Percentiles rank a stretch among this genome's conserved stretches.
Conservation (phyloP, 1,140 invertebrate species). For the Diuraphis noxia region DNA sequence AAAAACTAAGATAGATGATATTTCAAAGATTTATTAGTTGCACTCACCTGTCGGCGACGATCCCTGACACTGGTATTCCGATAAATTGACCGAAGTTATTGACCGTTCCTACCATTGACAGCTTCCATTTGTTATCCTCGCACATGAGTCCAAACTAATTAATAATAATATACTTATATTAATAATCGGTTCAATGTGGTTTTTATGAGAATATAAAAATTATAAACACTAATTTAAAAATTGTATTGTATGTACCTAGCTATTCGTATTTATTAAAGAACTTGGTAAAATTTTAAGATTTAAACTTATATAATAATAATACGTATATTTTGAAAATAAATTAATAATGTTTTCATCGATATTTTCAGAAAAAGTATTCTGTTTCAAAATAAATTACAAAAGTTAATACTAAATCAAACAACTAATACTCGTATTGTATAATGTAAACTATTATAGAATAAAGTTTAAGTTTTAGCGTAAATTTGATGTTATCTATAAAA, state of each 20-base stretch:
- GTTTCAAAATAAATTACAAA: not conserved
- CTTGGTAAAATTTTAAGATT: no score
- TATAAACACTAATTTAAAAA: no score
- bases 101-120: slow-evolving; percentile 67
- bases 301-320: no score
- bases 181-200: not conserved
- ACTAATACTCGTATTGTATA: not conserved
- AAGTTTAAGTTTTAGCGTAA: not conserved
- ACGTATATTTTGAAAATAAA: no score
- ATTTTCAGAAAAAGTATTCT: not conserved
- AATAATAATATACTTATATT: not conserved
- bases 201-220: not conserved
- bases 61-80: slow-evolving; percentile 65
- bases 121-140: slow-evolving; percentile 67
- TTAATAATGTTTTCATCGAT: not conserved
- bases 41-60: slow-evolving; percentile 66
- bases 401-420: not conserved
- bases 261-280: not conserved
- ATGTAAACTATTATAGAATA: not conserved
- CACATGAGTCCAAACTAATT: slow-evolving; percentile 66
- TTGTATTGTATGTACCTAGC: no score
- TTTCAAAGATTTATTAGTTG: not conserved
- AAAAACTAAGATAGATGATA: not conserved
- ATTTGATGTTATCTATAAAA: not conserved
- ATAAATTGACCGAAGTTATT: slow-evolving; percentile 68